phyloP scores from a whole-genome alignment of 2,888 invertebrate genomes.

The Lumbricus terrestris region DNA sequence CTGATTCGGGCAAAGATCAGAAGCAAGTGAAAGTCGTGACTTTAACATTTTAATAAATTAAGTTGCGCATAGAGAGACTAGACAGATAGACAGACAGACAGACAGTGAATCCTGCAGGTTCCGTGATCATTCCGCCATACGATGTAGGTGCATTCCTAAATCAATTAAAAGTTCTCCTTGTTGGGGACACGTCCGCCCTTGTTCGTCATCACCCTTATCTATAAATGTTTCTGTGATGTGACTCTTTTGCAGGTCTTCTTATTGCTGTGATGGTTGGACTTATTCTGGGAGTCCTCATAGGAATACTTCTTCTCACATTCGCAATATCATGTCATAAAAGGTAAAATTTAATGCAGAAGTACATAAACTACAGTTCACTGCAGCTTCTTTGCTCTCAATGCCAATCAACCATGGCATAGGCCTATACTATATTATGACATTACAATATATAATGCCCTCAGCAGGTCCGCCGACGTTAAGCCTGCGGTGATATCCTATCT shows the following conservation, averaged over 20 bases:
- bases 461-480: not conserved
- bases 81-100: no score
- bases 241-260: slow-evolving; percentile 21
- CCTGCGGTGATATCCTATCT: not conserved
- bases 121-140: no score
- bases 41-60: no score
- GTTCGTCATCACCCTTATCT: not conserved
- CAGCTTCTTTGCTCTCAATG: not conserved
- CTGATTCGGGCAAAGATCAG: no score
- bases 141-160: no score
- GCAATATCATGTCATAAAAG: slow-evolving; percentile 29
- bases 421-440: not conserved
- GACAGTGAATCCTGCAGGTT: no score
- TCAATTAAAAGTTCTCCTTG: not conserved
- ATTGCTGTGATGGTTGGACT: slow-evolving; percentile 31
- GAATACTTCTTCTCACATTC: slow-evolving; percentile 27
- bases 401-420: no score
- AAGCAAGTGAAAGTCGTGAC: no score
- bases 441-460: not conserved
- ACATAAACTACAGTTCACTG: not conserved
- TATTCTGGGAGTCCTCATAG: slow-evolving; percentile 28
- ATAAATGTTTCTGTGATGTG: not conserved
- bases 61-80: no score
- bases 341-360: not conserved
- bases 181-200: not conserved